Evolutionary conservation across 2,113 vertebrate genomes (phyloP), one percentile per base, ranked within the genome.

Genomic region (Brienomyrus longianalis): DNA sequence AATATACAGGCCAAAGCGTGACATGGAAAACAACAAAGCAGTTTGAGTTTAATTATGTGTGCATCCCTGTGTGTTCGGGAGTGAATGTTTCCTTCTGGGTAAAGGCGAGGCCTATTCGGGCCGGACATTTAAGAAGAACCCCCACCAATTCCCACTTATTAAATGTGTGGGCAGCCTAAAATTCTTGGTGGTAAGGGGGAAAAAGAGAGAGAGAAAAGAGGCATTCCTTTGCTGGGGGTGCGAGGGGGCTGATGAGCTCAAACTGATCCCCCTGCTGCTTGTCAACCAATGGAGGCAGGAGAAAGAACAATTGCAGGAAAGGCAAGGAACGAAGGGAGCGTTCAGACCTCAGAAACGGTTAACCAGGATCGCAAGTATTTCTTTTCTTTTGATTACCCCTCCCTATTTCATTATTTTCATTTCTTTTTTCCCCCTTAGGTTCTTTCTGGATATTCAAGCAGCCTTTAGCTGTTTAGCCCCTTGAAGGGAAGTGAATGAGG

Each of bases 121-220:
- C 54, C n/a, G n/a, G 50, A 74, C 66, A 17, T 77, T 2, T 9
- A 43, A 89, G 15, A 51, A 80, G 21, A 21, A 52, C 70, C 83
- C 83, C 45, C 11, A 35, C n/a, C 48, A 7, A 5, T 19, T 39
- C 86, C 52, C 27, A 51, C 89, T 92, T 93, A 93, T 95, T 95
- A 95, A 95, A 95, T 92, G 93, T 95, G 95, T 87, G 95, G 95
- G 95, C 95, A 95, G 95, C 94, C 93, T 94, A 92, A 95, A 95
- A 94, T 94, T 91, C 92, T 92, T 95, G 91, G 92, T 91, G 92
- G 92, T 92, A 91, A 91, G 74, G 89, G 91, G 90, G 91, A 89
- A 92, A 91, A 74, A 92, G 52, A 85, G 87, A 89, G 87, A 86
- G 91, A 92, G 92, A 91, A 92, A 91, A 89, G 70, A 77, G 91